Base-by-base conservation (phyloP, 2,888 invertebrate genomes). In the Cantharis nigra region DNA sequence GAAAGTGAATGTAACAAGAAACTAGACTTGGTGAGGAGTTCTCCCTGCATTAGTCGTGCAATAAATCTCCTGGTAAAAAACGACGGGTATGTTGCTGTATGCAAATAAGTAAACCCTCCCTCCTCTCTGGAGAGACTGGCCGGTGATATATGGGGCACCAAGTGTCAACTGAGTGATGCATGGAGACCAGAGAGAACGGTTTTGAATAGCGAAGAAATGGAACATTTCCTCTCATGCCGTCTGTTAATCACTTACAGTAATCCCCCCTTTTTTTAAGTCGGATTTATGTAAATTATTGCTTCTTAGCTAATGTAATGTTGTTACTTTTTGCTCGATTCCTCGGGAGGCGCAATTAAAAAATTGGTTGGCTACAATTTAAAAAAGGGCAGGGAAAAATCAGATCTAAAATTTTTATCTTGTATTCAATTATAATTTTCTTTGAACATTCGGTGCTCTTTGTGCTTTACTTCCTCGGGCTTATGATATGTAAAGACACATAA, bases 151-250 rank as follows among this genome's bases (percentile, higher is more conserved):
- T 89, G 88, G 89, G 88, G 87, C 89, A 88, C 87, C 88, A 87
- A 88, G 88, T 89, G 89, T 89, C 89, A 89, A 87, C 87, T 86
- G 88, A 85, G 89, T 89, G 89, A 89, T 89, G 89, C 88, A 89
- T 89, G 87, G 89, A 87, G 86, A 87, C 81, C 80, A 79, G 79
- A 80, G 80, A 81, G 80, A 81, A 80, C 79, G 79, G 81, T 79
- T 80, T 81, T 77, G 79, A 79, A 79, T 74, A 76, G 79, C 80
- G 79, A 81, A 81, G 81, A 80, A 81, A 81, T 80, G 77, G 75
- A 80, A 81, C 78, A 79, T 79, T 81, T 80, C 78, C 79, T 79
- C 79, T 79, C 75, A 75, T 79, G 75, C 72, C 73, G 71, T 78
- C 76, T 78, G 78, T 78, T 78, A 78, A 78, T 78, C 78, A 76